Evolutionary conservation across 2,797 vertebrate species (phyloP).

Genomic region (Fistularia tabacaria): DNA sequence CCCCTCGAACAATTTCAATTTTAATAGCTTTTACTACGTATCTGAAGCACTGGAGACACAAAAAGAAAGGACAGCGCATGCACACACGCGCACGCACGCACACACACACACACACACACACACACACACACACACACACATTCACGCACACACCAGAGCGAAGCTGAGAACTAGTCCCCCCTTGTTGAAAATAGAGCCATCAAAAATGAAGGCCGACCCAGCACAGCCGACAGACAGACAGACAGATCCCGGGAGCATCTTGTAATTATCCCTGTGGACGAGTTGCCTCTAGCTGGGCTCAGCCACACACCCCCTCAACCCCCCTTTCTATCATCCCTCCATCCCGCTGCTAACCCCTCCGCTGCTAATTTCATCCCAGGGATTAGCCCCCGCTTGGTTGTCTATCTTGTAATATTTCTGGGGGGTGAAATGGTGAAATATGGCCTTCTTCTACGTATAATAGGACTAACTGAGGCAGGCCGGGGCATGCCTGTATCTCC

Average conservation of each 20-base stretch:
- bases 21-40: conserved; percentile 99
- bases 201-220: conserved; percentile 87
- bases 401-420: conserved; percentile 94
- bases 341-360: conserved; percentile 91
- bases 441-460: conserved; percentile 90
- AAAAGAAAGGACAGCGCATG: conserved; percentile 50
- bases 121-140: conserved; percentile 13
- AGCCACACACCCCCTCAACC: conserved; percentile 85
- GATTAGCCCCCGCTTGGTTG: conserved; percentile 89
- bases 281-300: conserved; percentile 92
- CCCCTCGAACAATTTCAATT: conserved; percentile 99
- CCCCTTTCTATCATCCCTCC: conserved; percentile 63
- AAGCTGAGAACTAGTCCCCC: conserved; percentile 37
- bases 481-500: conserved; percentile 77
- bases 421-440: conserved; percentile 85
- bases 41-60: conserved; percentile 85
- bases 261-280: conserved; percentile 98
- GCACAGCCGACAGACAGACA: conserved; percentile 79
- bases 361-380: conserved; percentile 99
- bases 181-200: conserved; percentile 96
- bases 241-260: conserved; percentile 85
- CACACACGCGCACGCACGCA: conserved; percentile 12
- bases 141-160: conserved; percentile 7
- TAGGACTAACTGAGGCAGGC: conserved; percentile 83
- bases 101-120: conserved; percentile 15